Conservation (phyloP, 1,140 invertebrate species). For the Callitettix versicolor region DNA sequence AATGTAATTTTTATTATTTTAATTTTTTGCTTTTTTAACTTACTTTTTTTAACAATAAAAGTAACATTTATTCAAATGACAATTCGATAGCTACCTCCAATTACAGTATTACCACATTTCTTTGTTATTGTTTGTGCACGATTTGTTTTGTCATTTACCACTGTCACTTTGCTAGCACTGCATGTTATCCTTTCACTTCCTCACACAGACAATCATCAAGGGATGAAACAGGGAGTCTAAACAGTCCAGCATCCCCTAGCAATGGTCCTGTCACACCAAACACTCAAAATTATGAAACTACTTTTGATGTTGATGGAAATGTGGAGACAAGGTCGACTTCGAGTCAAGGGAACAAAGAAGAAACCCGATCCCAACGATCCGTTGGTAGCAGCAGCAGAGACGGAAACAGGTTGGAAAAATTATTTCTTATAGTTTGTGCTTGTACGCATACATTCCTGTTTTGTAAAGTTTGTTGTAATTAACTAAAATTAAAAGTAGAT, state of each 20-base stretch:
- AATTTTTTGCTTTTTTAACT: too few relatives aligned
- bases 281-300: conserved; percentile 59
- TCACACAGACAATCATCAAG: conserved; percentile 22
- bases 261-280: conserved; percentile 31
- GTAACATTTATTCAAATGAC: too few relatives aligned
- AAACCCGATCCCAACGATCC: conserved; percentile 48
- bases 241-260: conserved; percentile 14
- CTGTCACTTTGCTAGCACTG: neutral
- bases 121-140: neutral
- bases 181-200: neutral
- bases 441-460: too few relatives aligned
- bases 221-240: conserved; percentile 22
- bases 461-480: too few relatives aligned
- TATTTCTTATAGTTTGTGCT: too few relatives aligned
- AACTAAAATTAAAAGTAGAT: too few relatives aligned
- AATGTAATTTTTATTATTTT: too few relatives aligned
- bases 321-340: conserved; percentile 52
- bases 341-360: conserved; percentile 43
- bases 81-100: too few relatives aligned
- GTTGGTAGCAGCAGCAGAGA: conserved; percentile 51
- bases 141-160: neutral
- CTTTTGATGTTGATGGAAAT: conserved; percentile 72
- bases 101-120: too few relatives aligned
- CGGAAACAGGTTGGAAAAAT: conserved; percentile 46
- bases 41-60: too few relatives aligned